These are phyloP conservation scores for Platichthys stellatus DNA, from an alignment of 2,113 vertebrate species.

Conservation along the genomic window DNA sequence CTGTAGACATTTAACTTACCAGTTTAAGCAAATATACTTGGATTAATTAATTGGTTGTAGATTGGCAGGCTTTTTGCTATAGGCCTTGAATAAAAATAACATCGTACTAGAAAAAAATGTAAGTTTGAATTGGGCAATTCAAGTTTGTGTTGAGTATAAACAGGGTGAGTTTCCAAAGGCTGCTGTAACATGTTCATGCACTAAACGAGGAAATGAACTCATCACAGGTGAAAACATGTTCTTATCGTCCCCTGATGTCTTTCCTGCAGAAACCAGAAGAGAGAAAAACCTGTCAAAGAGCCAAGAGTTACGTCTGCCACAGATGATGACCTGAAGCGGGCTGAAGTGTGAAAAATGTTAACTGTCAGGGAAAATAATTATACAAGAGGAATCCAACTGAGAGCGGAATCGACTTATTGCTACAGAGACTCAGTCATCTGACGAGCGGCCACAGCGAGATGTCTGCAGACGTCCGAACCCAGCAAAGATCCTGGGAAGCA, in stretches of 20 bases:
- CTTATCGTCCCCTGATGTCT: background rate
- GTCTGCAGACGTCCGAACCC: background rate
- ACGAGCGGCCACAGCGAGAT: background rate
- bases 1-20: no score
- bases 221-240: background rate
- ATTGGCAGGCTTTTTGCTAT: no score
- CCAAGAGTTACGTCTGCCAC: background rate
- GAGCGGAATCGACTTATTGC: background rate
- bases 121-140: no score
- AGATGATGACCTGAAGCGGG: background rate
- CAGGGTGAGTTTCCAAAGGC: no score
- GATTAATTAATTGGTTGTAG: no score
- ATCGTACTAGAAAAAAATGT: no score
- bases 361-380: slow-evolving; percentile 1
- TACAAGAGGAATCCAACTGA: background rate
- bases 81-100: no score
- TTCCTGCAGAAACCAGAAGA: background rate
- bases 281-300: background rate
- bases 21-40: no score
- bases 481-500: background rate
- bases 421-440: background rate
- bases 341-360: background rate
- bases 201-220: background rate
- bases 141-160: no score
- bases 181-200: background rate